Conservation (phyloP, 2,113 vertebrate species). For the Malurus melanocephalus region DNA sequence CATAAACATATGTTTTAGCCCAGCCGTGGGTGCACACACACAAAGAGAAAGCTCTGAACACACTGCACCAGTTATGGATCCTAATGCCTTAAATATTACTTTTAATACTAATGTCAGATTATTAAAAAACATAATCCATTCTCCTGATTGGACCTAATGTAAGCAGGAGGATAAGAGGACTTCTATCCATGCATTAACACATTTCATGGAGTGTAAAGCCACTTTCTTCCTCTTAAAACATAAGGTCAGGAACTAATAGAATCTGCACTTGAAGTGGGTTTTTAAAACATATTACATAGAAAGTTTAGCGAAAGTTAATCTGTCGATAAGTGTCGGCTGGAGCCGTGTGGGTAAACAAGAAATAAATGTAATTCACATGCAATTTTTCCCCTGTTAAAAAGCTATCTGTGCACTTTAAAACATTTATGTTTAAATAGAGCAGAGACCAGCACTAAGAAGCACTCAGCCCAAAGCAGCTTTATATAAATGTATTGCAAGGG, state of each 20-base stretch:
- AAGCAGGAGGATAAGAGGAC: conserved; percentile 73
- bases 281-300: conserved; percentile 50
- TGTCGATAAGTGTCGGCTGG: conserved; percentile 42
- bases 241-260: conserved; percentile 73
- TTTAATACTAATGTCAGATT: conserved; percentile 85
- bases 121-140: conserved; percentile 77
- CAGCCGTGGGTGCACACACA: background rate
- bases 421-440: conserved; percentile 68
- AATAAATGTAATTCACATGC: conserved; percentile 58
- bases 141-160: conserved; percentile 70
- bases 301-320: conserved; percentile 75
- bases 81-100: conserved; percentile 79
- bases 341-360: conserved; percentile 60
- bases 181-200: conserved; percentile 80
- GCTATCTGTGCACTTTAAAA: conserved; percentile 56
- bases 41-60: conserved; percentile 45
- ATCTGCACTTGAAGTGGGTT: conserved; percentile 62
- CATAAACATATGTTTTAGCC: conserved; percentile 69
- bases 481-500: conserved; percentile 54
- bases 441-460: conserved; percentile 63
- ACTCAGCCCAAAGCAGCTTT: conserved; percentile 72
- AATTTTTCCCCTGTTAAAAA: conserved; percentile 49
- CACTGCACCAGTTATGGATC: conserved; percentile 65
- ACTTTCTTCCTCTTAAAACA: conserved; percentile 72
- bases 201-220: conserved; percentile 74